These are phyloP conservation scores for Erebia ligea DNA, from an alignment of 2,888 invertebrate species.

Conservation along the genomic window DNA sequence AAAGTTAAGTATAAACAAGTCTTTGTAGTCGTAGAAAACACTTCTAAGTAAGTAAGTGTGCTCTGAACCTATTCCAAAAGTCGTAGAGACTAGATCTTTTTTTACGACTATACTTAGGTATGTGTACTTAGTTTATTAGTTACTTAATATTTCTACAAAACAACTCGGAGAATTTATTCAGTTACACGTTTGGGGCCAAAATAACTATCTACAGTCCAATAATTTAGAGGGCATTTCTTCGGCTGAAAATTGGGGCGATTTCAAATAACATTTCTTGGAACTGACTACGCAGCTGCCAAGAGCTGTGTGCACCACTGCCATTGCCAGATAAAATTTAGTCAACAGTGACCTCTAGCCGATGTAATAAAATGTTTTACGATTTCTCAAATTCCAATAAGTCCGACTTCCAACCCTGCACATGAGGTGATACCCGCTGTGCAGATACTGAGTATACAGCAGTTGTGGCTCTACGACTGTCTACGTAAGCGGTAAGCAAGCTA, in stretches of 20 bases:
- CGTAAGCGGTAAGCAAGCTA: no score
- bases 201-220: constrained; percentile 33
- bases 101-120: no score
- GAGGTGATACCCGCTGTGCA: no score
- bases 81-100: no score
- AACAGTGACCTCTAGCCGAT: constrained; percentile 44
- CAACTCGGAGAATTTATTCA: background rate
- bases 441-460: no score
- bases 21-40: no score
- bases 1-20: no score
- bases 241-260: constrained; percentile 70
- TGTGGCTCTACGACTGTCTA: no score
- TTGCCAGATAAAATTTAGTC: constrained; percentile 69
- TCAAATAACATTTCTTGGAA: constrained; percentile 81
- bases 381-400: background rate
- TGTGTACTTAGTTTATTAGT: background rate
- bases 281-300: constrained; percentile 64
- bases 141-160: background rate
- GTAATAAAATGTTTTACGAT: background rate
- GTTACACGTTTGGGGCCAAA: constrained; percentile 14
- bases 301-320: constrained; percentile 69
- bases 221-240: constrained; percentile 64
- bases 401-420: no score
- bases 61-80: no score
- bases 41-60: no score